These are phyloP conservation scores for Oophaga sylvatica DNA, from an alignment of 2,797 vertebrate species.

Conservation along the genomic window DNA sequence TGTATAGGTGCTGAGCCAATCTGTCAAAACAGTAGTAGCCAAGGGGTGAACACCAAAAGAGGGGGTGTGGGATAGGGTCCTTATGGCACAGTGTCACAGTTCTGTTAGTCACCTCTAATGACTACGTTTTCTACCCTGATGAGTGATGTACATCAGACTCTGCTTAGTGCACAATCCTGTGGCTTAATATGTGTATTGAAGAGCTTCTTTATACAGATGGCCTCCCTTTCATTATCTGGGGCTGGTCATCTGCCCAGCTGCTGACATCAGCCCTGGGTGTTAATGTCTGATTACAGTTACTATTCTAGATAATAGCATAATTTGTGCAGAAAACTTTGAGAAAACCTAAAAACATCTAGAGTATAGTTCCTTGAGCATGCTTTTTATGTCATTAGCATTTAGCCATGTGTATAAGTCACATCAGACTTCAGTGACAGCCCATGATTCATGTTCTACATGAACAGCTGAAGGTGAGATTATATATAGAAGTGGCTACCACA, in stretches of 20 bases:
- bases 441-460: conserved; percentile 15
- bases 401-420: background rate
- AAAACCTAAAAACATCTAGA: background rate
- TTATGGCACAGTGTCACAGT: no score
- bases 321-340: background rate
- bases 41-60: no score
- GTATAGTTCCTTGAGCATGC: background rate
- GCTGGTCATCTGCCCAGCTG: background rate
- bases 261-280: background rate
- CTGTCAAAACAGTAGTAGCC: no score
- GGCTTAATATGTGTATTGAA: background rate
- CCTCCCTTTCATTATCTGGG: background rate
- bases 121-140: no score
- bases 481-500: conserved; percentile 8
- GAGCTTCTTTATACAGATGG: background rate
- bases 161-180: background rate
- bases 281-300: background rate
- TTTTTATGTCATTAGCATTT: background rate
- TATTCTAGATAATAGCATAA: no score
- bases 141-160: no score
- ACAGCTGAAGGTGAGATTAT: conserved; percentile 6
- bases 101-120: no score
- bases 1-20: no score
- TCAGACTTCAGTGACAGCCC: background rate
- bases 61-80: no score